Base-by-base conservation (phyloP, 2,797 vertebrate genomes). In the Acrossocheilus fasciatus region DNA sequence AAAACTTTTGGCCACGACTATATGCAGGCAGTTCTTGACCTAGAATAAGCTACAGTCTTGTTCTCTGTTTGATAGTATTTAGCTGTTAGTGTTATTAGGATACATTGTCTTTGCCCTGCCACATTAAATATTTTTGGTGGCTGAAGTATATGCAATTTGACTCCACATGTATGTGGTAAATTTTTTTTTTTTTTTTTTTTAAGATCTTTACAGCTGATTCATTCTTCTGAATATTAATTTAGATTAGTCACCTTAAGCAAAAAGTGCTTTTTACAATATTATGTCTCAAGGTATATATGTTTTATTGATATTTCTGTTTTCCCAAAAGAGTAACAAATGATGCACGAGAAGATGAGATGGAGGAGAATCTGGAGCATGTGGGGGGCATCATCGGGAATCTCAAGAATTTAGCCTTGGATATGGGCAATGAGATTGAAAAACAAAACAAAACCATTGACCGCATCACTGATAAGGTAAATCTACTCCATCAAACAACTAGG, bases 321-420 rank as follows among this genome's bases (percentile, higher is more conserved):
- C n/a, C 20, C 43, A 66, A 17, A 91, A 99, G 98, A 91, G 87
- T 99, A 94, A 99, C 98, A 36, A 96, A 99, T 83, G 98, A 99
- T 87, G 97, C 96, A 2, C 96, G 97, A 45, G 98, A 99, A 93
- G 97, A 98, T 83, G 98, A 99, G 93, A 99, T 99, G 98, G 98
- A 99, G 90, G 98, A 99, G 15, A 99, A 99, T 90, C 94, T 99
- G 87, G 92, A 93, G 0, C 96, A 96, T 30, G 98, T 99, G 57
- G 97, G 97, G 86, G 92, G 94, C 90, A 97, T 99, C 89, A 93
- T 99, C 15, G 97, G 97, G 64, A 98, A 99, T 93, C 94, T 99
- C 91, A 99, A 96, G 93, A 94, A 64, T 64, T 97, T 99, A 97
- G 98, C 98, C 64, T 5, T 97, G 89, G 97, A 98, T 89, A 99